Percentiles rank a stretch among this genome's conserved stretches.
Conservation (phyloP, 1,140 invertebrate genomes). For the Formica exsecta region DNA sequence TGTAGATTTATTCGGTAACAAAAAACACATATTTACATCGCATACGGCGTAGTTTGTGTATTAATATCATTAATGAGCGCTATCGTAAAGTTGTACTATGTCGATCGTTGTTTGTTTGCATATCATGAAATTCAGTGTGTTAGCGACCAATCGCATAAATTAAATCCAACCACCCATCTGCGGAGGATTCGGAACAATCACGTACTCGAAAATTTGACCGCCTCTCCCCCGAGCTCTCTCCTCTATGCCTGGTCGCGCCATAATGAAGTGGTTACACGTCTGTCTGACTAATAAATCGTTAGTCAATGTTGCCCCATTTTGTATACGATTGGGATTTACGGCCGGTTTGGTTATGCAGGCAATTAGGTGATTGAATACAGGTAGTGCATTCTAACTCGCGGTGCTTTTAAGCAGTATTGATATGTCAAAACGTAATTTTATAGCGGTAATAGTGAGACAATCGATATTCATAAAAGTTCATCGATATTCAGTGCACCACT, state of each 20-base stretch:
- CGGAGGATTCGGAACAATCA: constrained; percentile 43
- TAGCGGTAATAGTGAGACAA: constrained; percentile 19
- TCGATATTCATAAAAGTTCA: constrained; percentile 4
- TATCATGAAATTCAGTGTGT: constrained; percentile 49
- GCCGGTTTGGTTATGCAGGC: constrained; percentile 45
- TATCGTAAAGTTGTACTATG: constrained; percentile 10
- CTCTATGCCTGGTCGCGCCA: constrained; percentile 6
- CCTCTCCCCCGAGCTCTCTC: not conserved
- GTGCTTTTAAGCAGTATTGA: constrained; percentile 43
- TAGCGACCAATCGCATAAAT: constrained; percentile 47
- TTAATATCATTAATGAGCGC: constrained; percentile 34
- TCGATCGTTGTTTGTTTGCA: constrained; percentile 45
- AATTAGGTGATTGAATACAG: constrained; percentile 66
- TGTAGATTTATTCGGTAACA: constrained; percentile 9
- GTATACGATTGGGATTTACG: constrained; percentile 66
- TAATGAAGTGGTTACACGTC: constrained; percentile 71
- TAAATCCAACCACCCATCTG: constrained; percentile 45
- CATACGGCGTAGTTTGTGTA: not conserved
- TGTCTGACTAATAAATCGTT: constrained; percentile 69
- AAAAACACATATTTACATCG: constrained; percentile 30
- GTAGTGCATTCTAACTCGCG: constrained; percentile 48
- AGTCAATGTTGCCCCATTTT: constrained; percentile 68
- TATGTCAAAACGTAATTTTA: constrained; percentile 47
- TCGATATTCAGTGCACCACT: not conserved
- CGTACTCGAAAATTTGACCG: constrained; percentile 48